Conservation (phyloP, 2,113 vertebrate species). For the Struthidea cinerea region DNA sequence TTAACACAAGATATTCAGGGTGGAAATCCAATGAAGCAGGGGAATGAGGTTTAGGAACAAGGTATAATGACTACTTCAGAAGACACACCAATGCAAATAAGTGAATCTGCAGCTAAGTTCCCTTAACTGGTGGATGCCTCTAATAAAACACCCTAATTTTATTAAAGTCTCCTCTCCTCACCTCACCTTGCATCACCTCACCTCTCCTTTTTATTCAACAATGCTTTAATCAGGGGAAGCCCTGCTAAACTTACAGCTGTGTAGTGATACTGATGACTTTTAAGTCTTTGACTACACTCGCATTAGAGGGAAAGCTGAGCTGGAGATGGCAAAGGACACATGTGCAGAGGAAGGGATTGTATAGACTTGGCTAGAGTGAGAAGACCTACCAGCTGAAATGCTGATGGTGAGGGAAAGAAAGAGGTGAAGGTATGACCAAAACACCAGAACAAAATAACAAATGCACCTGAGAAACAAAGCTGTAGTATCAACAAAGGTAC, state of each 20-base stretch:
- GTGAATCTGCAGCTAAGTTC: background rate
- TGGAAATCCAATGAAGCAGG: background rate
- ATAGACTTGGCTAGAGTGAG: background rate
- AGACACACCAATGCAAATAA: background rate
- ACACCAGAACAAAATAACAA: background rate
- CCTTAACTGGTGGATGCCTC: background rate
- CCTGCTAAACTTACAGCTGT: background rate
- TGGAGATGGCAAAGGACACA: accelerated
- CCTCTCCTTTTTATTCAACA: background rate
- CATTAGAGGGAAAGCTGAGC: background rate
- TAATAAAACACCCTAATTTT: background rate
- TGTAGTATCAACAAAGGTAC: accelerated
- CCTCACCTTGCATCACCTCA: too few species aligned
- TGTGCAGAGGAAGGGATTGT: background rate
- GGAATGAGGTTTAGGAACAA: background rate
- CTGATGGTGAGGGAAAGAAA: background rate
- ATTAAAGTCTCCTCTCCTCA: background rate
- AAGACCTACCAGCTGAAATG: background rate
- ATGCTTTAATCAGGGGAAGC: background rate
- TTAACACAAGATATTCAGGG: background rate
- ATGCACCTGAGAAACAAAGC: background rate
- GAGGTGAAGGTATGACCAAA: background rate
- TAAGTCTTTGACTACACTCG: background rate
- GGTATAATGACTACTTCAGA: background rate
- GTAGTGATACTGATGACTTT: background rate